A percentile compares a stretch with the other conserved stretches of the same genome.
Conservation (phyloP, 2,797 vertebrate genomes). For the Hydrocynus forskahlii region DNA sequence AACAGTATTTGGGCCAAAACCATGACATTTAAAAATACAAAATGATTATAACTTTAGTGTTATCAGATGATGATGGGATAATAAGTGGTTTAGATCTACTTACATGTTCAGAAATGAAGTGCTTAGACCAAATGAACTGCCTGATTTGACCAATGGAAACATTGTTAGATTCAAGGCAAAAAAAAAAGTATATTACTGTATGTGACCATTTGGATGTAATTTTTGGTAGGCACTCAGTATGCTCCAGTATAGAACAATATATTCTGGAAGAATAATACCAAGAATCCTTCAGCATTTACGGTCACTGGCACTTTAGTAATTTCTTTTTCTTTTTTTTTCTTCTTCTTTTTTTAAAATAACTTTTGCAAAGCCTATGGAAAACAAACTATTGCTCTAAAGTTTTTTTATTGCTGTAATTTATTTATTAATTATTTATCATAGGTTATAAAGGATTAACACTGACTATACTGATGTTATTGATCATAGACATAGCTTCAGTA, state of each 20-base stretch:
- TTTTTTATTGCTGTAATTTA: background rate
- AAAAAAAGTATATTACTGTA: background rate
- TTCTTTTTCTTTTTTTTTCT: background rate
- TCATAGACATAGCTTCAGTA: background rate
- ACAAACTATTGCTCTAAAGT: background rate
- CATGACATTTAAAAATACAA: background rate
- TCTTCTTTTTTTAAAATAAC: background rate
- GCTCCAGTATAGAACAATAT: background rate
- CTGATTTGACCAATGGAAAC: background rate
- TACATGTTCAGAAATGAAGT: background rate
- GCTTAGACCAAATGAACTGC: background rate
- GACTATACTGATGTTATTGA: constrained; percentile 1
- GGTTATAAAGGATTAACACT: constrained; percentile 4
- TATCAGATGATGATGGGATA: background rate
- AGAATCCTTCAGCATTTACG: background rate
- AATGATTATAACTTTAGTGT: background rate
- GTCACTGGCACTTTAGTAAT: background rate
- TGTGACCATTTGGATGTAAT: background rate
- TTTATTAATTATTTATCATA: background rate
- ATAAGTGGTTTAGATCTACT: background rate
- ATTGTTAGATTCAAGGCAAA: background rate
- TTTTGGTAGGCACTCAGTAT: background rate
- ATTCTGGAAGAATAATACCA: background rate
- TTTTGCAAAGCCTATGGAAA: background rate
- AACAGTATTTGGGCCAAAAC: background rate